Base-by-base conservation (phyloP, 2,797 vertebrate genomes). In the Cyclopterus lumpus region DNA sequence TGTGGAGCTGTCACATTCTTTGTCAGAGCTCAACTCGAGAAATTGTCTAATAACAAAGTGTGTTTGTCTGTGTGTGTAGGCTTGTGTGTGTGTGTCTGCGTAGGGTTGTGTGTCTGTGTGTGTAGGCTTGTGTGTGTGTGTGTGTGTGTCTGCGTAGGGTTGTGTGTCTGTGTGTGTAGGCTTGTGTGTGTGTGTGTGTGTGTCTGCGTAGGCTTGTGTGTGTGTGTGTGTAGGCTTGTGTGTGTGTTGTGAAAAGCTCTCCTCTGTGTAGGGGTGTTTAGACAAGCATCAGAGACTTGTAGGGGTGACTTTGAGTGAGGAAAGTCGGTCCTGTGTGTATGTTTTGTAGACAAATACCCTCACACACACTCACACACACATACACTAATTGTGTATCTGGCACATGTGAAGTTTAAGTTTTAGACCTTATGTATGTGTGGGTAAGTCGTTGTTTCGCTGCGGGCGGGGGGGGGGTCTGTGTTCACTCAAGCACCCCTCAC, bases 1-100 rank as follows among this genome's bases (percentile, higher is more conserved):
- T 78, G 81, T 62, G n/a, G 80, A 91, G 88, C 89, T 90, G 91
- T 91, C 91, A 92, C 86, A 93, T 93, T 93, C 92, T 86, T 92
- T 88, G 84, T 91, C 86, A 77, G 80, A 71, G 75, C 80, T 84
- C 67, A 75, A 75, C 79, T 83, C 14, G 7, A 68, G 58, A 75
- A 86, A 84, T 61, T 10, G 81, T 87, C 74, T 86, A 84, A 93
- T 86, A 91, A 87, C 86, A 90, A 92, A 83, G 89, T 75, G 49
- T 77, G 75, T 83, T 61, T 68, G 71, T 72, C 67, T 58, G 70
- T 64, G 54, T 75, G 67, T 67, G 69, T 74, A 3, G 38, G 38
- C 38, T 38, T 26, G 48, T 76, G 75, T 83, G 57, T 67, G 71
- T 72, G 67, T 58, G 70, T 64, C 54, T 75, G 89, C n/a, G n/a